These are phyloP conservation scores for Andrena marginata DNA, from an alignment of 2,888 invertebrate species.

Conservation along the genomic window DNA sequence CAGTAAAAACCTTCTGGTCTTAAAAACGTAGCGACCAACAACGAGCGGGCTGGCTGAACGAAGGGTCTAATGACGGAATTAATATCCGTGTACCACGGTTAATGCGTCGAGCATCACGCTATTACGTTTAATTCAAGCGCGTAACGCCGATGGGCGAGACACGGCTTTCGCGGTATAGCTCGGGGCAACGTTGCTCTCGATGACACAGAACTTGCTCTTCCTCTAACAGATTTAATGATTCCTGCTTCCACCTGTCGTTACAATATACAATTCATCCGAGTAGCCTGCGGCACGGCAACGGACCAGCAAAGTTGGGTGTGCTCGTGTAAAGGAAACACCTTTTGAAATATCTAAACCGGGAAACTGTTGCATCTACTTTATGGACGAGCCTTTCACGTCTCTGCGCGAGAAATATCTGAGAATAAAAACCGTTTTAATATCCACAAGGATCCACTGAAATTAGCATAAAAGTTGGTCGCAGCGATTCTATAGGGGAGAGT, in stretches of 20 bases:
- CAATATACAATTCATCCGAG: constrained; percentile 20
- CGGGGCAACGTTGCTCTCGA: neutral
- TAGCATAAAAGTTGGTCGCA: no score
- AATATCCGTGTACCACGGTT: constrained; percentile 40
- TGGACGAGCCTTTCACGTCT: neutral
- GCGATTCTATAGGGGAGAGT: no score
- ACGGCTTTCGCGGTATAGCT: no score
- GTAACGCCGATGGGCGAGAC: neutral
- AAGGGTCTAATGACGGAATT: constrained; percentile 41
- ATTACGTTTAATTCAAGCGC: constrained; percentile 32
- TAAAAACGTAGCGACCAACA: constrained; percentile 33
- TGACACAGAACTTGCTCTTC: neutral
- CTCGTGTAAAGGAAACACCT: neutral
- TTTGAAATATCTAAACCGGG: neutral
- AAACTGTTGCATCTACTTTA: neutral
- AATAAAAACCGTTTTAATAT: no score
- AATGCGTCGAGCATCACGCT: constrained; percentile 33
- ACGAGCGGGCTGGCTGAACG: neutral
- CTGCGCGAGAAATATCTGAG: neutral
- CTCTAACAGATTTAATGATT: constrained; percentile 10
- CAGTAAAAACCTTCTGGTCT: neutral
- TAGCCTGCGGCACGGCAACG: constrained; percentile 10
- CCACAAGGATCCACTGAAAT: no score
- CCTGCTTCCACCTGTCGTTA: constrained; percentile 1
- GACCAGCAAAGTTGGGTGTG: neutral